A percentile compares a stretch with the other conserved stretches of the same genome.
phyloP scores from a whole-genome alignment of 2,797 vertebrate genomes.

The Tauraco hartlaubi region DNA sequence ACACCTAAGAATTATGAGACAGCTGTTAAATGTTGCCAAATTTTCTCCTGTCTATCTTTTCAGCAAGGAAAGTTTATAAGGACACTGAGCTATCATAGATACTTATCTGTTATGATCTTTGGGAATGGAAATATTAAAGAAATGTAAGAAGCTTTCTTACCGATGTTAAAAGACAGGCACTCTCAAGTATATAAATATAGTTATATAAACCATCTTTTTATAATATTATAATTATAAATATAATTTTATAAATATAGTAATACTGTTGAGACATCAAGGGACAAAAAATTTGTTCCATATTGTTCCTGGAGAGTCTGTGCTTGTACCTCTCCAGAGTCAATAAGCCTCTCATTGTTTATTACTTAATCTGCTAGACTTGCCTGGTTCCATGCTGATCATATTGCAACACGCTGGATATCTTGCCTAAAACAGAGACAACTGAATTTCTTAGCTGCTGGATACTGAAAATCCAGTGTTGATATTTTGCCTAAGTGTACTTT shows the following conservation, averaged over 20 bases:
- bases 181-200: neutral
- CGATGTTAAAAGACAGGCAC: neutral
- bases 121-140: neutral
- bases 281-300: neutral
- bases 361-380: neutral
- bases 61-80: neutral
- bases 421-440: neutral
- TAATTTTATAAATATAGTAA: neutral
- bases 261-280: neutral
- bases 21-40: neutral
- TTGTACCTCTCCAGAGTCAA: neutral
- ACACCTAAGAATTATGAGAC: conserved; percentile 4
- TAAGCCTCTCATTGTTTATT: neutral
- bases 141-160: neutral
- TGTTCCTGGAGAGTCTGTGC: neutral
- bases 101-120: fast-evolving
- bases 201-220: neutral
- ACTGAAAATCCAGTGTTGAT: neutral
- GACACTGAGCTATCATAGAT: neutral
- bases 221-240: neutral
- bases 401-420: neutral
- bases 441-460: neutral
- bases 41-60: conserved; percentile 11
- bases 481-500: neutral
- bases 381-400: neutral